Evolutionary conservation across 2,888 invertebrate species (phyloP), one percentile per base, ranked within the genome.

Genomic region (Ceratothoa steindachneri): DNA sequence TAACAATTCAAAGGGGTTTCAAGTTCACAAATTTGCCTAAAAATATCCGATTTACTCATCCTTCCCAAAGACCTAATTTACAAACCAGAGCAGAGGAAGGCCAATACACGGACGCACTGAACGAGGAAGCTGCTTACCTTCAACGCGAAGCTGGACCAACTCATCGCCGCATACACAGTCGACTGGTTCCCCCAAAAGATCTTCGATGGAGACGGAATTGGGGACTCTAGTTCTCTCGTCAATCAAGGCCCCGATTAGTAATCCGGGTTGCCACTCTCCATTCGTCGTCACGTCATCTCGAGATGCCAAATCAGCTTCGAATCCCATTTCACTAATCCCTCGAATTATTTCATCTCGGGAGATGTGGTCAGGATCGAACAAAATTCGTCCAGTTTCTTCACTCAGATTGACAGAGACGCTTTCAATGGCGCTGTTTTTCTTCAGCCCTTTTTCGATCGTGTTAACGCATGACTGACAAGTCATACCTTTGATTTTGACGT

Each of bases 381-480:
- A 30, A 3, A 75, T 71, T 5, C 55, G 71, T 19, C 75, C 78
- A 4, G 52, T 51, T 29, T 75, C 75, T 30, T 64, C 65, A 5
- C 28, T 67, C 55, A 78, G 53, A 28, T 73, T 66, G 0, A 92
- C 90, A 65, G 85, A 84, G 4, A 90, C 88, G 0, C 85, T 83
- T 7, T 85, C 82, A 0, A 92, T 86, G 4, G 93, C 94, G 0
- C 88, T 83, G 80, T 88, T 87, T 5, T 87, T 87, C 0, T 87
- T 87, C 3, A 95, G 81, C 30, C 81, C 82, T 22, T 81, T 81
- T 78, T 86, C 84, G 69, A 87, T 87, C 78, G 84, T 85, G 53
- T 83, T 83, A n/a, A 87, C 87, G 81, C 87, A 87, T 1, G 86
- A 84, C 55, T 85, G 82, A 81, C 83, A 88, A 80, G 86, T 86